These are phyloP conservation scores for Corythoichthys haematopterus DNA, from an alignment of 2,113 vertebrate species.

Conservation along the genomic window DNA sequence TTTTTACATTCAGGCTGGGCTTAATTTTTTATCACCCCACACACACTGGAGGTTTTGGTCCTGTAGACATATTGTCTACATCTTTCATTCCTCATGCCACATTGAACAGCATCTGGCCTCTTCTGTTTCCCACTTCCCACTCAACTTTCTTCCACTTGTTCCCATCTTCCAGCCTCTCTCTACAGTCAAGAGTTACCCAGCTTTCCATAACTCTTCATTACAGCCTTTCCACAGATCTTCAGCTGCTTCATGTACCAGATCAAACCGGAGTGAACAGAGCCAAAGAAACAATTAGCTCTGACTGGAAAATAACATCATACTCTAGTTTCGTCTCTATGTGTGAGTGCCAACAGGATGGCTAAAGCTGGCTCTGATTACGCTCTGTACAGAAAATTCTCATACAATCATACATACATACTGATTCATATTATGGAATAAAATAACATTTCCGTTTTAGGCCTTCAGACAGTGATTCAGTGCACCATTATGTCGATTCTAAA, in stretches of 20 bases:
- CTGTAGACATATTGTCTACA: no score
- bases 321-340: slow-evolving; percentile 41
- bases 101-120: slow-evolving; percentile 9
- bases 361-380: slow-evolving; percentile 23
- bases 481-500: background rate
- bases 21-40: no score
- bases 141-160: slow-evolving; percentile 25
- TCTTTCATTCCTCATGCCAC: background rate
- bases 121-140: slow-evolving; percentile 22
- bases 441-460: slow-evolving; percentile 14
- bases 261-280: slow-evolving; percentile 49
- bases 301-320: slow-evolving; percentile 69
- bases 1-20: background rate
- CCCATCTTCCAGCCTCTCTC: slow-evolving; percentile 41
- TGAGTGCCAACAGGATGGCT: slow-evolving; percentile 32
- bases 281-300: slow-evolving; percentile 70
- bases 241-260: slow-evolving; percentile 52
- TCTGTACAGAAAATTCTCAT: slow-evolving; percentile 43
- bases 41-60: no score
- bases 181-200: slow-evolving; percentile 59
- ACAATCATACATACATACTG: background rate
- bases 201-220: slow-evolving; percentile 72
- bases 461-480: background rate
- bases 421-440: slow-evolving; percentile 31
- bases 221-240: slow-evolving; percentile 50